Evolutionary conservation across 92 coral and sea anemone species (phyloP).

Genomic region (Montipora capitata): DNA sequence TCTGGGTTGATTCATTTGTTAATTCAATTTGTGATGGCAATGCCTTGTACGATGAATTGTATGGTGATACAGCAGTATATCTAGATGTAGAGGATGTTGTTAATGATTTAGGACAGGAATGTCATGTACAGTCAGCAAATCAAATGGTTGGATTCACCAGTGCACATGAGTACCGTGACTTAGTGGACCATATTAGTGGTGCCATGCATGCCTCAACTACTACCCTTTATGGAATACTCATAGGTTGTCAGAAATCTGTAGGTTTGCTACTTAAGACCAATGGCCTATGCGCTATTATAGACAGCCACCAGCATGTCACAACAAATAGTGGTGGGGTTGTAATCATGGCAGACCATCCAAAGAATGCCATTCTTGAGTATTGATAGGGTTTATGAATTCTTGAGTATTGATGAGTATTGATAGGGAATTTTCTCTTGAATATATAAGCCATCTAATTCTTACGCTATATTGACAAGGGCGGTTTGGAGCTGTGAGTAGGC

Average conservation of each 20-base stretch:
- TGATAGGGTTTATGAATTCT: too few species aligned
- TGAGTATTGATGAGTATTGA: too few species aligned
- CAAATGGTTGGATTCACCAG: constrained; percentile 34
- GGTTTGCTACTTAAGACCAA: constrained; percentile 35
- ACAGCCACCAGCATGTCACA: constrained; percentile 32
- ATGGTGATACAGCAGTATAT: too few species aligned
- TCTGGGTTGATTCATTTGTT: constrained; percentile 36
- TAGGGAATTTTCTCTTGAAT: too few species aligned
- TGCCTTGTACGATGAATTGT: constrained; percentile 47
- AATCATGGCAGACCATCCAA: constrained; percentile 26
- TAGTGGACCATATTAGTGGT: constrained; percentile 30
- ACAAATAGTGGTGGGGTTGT: constrained; percentile 23
- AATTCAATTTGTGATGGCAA: too few species aligned
- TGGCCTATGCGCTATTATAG: constrained; percentile 27
- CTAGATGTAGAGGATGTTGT: constrained; percentile 70
- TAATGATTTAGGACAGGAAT: constrained; percentile 32
- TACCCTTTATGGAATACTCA: constrained; percentile 45
- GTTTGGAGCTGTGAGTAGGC: too few species aligned
- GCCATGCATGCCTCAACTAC: not conserved
- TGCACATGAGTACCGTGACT: constrained; percentile 30
- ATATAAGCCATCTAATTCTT: too few species aligned
- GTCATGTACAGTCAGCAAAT: constrained; percentile 18
- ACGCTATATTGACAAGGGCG: too few species aligned
- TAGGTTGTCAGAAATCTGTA: constrained; percentile 7
- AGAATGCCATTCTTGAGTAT: constrained; percentile 32